Base-by-base conservation (phyloP, 2,797 vertebrate genomes). In the Neopelma chrysocephalum region DNA sequence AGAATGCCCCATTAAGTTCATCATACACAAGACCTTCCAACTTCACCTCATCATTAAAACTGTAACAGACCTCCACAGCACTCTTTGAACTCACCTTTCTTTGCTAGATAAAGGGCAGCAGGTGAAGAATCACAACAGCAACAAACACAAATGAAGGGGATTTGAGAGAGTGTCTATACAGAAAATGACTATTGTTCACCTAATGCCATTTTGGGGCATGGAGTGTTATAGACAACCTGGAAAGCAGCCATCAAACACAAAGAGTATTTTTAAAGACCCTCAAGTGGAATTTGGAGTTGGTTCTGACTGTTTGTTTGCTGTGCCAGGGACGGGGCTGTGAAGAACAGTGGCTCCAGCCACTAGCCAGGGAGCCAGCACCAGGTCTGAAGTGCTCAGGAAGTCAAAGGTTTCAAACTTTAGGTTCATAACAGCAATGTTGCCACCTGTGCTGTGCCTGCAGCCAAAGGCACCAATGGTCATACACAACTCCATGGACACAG, bases 81-180 rank as follows among this genome's bases (percentile, higher is more conserved):
- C 62, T 80, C 92, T 95, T 95, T 96, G 89, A 96, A 91, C 90
- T 94, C 90, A 69, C 42, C 80, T 94, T 91, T 89, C 91, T 96
- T 90, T 79, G 58, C 85, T 60, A 91, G 75, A 79, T 87, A 86
- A 94, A 95, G 94, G 95, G 89, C 94, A 96, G 85, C 82, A 94
- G 95, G 93, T 97, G 96, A 94, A 89, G 82, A 94, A 93, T 83
- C 91, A 94, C 91, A 95, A 95, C 91, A 95, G 96, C 93, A 96
- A 96, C 93, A 92, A 95, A 95, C 84, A 95, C 83, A 96, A 92
- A 86, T 69, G 82, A 78, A 91, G 79, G 50, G 38, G 71, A 80
- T 76, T 91, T 62, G 56, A 87, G 82, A 93, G 36, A 75, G 15
- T 14, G 5, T 72, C 85, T 91, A 21, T 81, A 58, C 56, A 92